phyloP scores from a whole-genome alignment of 2,888 invertebrate genomes.

The Drosophila colorata region DNA sequence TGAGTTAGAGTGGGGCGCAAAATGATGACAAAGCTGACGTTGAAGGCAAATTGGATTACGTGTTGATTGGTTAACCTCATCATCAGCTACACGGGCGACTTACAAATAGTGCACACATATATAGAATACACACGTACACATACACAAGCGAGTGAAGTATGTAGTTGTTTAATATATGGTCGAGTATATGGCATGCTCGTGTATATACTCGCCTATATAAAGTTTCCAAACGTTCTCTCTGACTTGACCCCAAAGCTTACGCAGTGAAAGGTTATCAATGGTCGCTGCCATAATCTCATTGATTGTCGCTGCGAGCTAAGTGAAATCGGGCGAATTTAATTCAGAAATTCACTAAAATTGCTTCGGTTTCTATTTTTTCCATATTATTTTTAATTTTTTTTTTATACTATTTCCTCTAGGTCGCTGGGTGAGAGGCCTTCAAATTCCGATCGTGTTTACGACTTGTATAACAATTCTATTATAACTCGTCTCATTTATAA shows the following conservation, averaged over 20 bases:
- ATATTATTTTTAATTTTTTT: background rate
- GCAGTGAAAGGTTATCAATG: slow-evolving; percentile 46
- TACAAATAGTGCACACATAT: background rate
- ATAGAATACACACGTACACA: no score
- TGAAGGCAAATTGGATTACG: slow-evolving; percentile 69
- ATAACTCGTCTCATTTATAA: background rate
- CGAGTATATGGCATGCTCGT: background rate
- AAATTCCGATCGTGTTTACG: background rate
- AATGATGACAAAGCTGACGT: slow-evolving; percentile 35
- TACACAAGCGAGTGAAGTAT: background rate
- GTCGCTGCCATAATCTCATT: slow-evolving; percentile 26
- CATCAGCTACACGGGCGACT: slow-evolving; percentile 8
- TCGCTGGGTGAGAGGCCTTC: slow-evolving; percentile 14
- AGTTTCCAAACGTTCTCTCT: slow-evolving; percentile 8
- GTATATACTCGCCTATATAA: slow-evolving; percentile 3
- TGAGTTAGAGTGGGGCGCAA: background rate
- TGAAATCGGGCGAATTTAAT: slow-evolving; percentile 13
- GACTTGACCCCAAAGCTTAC: slow-evolving; percentile 21
- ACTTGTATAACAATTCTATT: slow-evolving; percentile 7
- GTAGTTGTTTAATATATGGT: background rate
- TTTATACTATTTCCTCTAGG: background rate
- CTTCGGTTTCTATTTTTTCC: background rate
- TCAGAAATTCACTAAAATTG: slow-evolving; percentile 17
- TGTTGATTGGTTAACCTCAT: slow-evolving; percentile 59
- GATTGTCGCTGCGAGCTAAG: slow-evolving; percentile 19